phyloP scores from a whole-genome alignment of 2,888 invertebrate genomes.

The Drosophila flavopinicola region DNA sequence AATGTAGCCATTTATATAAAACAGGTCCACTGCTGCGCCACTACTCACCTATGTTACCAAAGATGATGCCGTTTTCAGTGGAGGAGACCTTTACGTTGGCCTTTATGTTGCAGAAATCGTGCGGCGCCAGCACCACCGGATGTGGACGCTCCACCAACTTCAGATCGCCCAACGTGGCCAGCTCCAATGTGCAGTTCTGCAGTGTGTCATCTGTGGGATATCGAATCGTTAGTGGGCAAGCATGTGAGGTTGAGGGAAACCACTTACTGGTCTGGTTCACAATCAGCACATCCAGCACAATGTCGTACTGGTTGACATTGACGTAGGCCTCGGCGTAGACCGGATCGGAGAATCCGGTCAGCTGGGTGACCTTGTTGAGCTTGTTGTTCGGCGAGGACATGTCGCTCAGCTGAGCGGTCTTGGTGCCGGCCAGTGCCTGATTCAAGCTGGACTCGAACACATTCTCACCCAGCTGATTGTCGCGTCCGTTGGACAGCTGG shows the following conservation, averaged over 20 bases:
- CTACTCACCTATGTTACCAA: constrained; percentile 95
- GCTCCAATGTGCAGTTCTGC: constrained; percentile 98
- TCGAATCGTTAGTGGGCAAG: not conserved
- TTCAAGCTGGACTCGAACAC: constrained; percentile 97
- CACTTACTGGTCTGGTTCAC: constrained; percentile 96
- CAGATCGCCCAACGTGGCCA: constrained; percentile 98
- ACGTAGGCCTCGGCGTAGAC: constrained; percentile 99
- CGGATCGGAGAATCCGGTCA: constrained; percentile 99
- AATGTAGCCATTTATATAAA: no score
- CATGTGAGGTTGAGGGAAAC: not conserved
- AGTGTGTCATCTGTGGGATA: constrained; percentile 91
- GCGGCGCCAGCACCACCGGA: constrained; percentile 96
- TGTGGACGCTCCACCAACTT: constrained; percentile 99
- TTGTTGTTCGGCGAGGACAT: constrained; percentile 86
- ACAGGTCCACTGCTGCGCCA: no score
- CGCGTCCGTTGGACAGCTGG: constrained; percentile 89
- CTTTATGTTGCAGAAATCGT: constrained; percentile 99
- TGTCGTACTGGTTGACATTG: constrained; percentile 99
- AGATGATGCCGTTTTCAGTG: constrained; percentile 99
- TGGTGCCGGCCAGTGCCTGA: constrained; percentile 92
- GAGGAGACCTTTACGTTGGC: constrained; percentile 99
- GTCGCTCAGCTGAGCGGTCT: constrained; percentile 84
- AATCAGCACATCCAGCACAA: constrained; percentile 98
- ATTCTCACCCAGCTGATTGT: constrained; percentile 87
- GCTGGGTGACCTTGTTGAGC: constrained; percentile 93